Evolutionary conservation across 2,888 invertebrate species (phyloP), one percentile per base, ranked within the genome.

Genomic region (Drosophila subsilvestris): DNA sequence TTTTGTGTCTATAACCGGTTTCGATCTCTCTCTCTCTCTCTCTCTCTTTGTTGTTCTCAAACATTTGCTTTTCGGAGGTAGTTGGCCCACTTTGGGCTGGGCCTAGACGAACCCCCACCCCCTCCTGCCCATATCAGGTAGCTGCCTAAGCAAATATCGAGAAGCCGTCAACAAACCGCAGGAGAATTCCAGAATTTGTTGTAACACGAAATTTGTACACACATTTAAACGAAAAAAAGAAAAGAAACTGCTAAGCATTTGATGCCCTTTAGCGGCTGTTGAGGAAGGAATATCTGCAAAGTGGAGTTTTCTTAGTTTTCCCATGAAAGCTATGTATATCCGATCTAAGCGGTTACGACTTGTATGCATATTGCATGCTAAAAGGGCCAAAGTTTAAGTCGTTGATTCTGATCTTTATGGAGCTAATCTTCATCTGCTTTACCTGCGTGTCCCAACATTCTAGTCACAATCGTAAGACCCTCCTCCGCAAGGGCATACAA

Each of bases 1-100:
- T 67, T 55, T 43, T 56, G 25, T 45, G 37, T 27, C 44, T 9
- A 53, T 2, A 78, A 79, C 80, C 80, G 62, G 79, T 80, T 79
- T 37, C 14, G 1, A 1, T 37, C 37, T 37, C 37, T 14, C 37
- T 37, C 37, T 6, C 37, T 37, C 14, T 14, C 49, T 29, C 45
- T 18, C 48, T 59, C 12, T 51, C 60, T 58, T 32, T 63, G 20
- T 32, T n/a, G 10, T 22, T n/a, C 18, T n/a, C 63, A 14, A 53
- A 53, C 42, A 22, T 42, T 65, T 22, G 63, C 37, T 53, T 53
- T 47, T 20, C 27, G 18, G 5, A 54, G 29, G 43, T 48, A 32
- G 43, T 66, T 66, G 66, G 68, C 66, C 66, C 66, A 66, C 68
- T 68, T 66, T 49, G 53, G 20, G 14, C 48, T 43, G 68, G 66